Evolutionary conservation across 2,797 vertebrate genomes (phyloP).

Genomic region (Microctenopoma steveboyesi): DNA sequence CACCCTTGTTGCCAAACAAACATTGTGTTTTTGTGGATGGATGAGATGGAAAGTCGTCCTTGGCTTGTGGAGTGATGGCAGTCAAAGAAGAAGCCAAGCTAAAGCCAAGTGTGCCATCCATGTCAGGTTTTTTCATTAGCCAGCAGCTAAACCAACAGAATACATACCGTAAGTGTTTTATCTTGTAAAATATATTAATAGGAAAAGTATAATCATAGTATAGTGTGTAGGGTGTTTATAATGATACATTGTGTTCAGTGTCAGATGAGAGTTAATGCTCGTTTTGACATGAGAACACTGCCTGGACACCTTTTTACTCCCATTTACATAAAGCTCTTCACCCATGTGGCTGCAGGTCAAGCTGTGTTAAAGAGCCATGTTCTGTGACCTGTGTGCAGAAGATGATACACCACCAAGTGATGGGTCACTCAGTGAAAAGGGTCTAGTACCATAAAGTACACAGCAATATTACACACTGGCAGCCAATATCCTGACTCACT

Average conservation of each 20-base stretch:
- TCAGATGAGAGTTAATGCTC: too few species aligned
- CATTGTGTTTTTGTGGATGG: constrained; percentile 21
- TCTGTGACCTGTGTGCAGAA: not conserved
- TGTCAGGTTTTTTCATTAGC: constrained; percentile 17
- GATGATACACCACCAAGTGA: constrained; percentile 1
- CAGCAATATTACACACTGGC: not conserved
- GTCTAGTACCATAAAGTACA: not conserved
- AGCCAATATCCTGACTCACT: not conserved
- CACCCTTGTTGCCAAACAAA: constrained; percentile 40
- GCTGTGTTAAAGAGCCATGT: constrained; percentile 1
- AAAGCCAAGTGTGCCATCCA: not conserved
- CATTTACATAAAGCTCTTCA: not conserved
- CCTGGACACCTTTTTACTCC: not conserved
- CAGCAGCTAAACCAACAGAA: not conserved
- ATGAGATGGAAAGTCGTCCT: constrained; percentile 33
- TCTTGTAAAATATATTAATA: too few species aligned
- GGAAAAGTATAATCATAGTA: too few species aligned
- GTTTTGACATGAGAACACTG: not conserved
- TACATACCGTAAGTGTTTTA: too few species aligned
- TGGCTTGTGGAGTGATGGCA: constrained; percentile 8
- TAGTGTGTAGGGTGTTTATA: not conserved
- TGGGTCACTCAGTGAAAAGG: not conserved
- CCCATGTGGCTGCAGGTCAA: not conserved
- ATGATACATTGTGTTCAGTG: not conserved
- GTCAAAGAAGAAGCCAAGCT: constrained; percentile 27